Conservation (phyloP, 2,113 vertebrate species). For the Sturnus vulgaris region DNA sequence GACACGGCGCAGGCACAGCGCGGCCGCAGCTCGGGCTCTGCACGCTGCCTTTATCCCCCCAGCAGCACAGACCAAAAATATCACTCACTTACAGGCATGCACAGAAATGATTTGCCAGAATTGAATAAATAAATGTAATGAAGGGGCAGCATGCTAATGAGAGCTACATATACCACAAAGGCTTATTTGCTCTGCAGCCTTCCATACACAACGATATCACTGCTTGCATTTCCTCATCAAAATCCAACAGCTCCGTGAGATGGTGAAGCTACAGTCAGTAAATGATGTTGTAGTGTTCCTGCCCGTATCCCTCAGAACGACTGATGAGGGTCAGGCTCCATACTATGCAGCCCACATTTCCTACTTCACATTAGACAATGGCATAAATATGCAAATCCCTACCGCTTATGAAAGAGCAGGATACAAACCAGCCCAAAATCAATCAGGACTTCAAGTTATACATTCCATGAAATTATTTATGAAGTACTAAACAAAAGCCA, state of each 20-base stretch:
- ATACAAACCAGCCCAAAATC: not conserved
- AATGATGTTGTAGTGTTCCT: not conserved
- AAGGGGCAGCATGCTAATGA: not conserved
- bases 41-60: not conserved
- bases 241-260: not conserved
- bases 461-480: not conserved
- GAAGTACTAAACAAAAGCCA: not conserved
- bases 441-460: not conserved
- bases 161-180: not conserved
- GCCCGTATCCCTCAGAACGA: not conserved
- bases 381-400: not conserved
- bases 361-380: not conserved
- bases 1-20: not conserved
- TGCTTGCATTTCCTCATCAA: not conserved
- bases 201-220: not conserved
- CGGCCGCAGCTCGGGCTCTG: not conserved
- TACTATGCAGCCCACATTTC: not conserved
- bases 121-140: not conserved
- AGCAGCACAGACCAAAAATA: not conserved
- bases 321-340: not conserved
- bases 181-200: not conserved
- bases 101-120: not conserved
- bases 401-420: not conserved
- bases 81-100: rapidly evolving
- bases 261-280: not conserved